These are phyloP conservation scores for Whitmania pigra DNA, from an alignment of 1,140 invertebrate species.

Conservation along the genomic window DNA sequence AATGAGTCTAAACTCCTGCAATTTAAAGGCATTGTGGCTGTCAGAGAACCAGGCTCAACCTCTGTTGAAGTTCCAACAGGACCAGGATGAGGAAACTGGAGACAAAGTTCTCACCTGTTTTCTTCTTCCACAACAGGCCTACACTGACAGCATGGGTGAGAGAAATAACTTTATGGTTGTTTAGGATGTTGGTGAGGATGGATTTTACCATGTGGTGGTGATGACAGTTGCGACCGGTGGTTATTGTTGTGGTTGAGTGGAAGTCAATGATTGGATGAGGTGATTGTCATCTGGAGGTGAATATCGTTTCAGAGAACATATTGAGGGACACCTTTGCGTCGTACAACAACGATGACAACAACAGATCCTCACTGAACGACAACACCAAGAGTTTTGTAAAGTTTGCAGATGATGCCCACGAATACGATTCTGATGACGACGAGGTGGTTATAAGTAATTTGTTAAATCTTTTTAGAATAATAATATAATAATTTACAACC, in stretches of 20 bases:
- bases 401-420: conserved; percentile 22
- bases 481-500: no score
- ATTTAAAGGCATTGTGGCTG: conserved; percentile 78
- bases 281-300: no score
- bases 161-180: conserved; percentile 76
- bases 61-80: conserved; percentile 91
- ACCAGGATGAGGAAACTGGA: conserved; percentile 70
- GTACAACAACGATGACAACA: conserved; percentile 36
- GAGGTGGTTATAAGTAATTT: not conserved
- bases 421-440: conserved; percentile 23
- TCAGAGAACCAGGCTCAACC: conserved; percentile 98
- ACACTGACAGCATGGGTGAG: conserved; percentile 41
- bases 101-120: conserved; percentile 95
- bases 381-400: conserved; percentile 23
- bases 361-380: conserved; percentile 27
- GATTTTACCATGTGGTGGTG: not conserved
- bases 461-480: no score
- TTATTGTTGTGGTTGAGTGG: no score
- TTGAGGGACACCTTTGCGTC: conserved; percentile 33
- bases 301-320: conserved; percentile 35
- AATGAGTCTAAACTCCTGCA: conserved; percentile 12
- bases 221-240: no score
- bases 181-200: not conserved
- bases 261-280: no score
- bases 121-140: conserved; percentile 76